Base-by-base conservation (phyloP, 2,888 invertebrate genomes). In the Neoitamus cyanurus region DNA sequence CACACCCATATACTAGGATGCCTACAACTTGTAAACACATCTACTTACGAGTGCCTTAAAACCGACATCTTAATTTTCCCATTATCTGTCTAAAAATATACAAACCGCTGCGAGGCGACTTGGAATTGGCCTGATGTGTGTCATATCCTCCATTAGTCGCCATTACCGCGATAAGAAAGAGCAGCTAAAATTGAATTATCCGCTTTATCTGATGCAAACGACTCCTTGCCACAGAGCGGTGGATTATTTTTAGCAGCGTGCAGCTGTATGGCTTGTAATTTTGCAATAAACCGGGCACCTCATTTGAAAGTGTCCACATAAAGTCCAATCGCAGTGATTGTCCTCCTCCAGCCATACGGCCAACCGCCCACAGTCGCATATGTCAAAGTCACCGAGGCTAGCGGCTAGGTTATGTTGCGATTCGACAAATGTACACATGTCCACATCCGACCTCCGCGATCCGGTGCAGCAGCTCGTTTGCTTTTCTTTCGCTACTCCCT, bases 111-210 rank as follows among this genome's bases (percentile, higher is more conserved):
- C 25, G 25, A 6, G 58, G 20, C 25, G 58, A 25, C 58, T 58
- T 58, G 9, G 20, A 58, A 58, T 58, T 58, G 58, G 6, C 11
- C 15, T 58, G 58, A 58, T 58, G 58, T 58, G 58, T 58, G 58
- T 58, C 58, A 58, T 58, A 58, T 58, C 58, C 58, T 58, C 58
- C 58, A 58, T 58, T 58, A 20, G 58, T 2, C 25, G 58, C 58
- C 58, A 58, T 58, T 58, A 9, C 58, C 5, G 58, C 20, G 25
- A 58, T 58, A 58, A 58, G 58, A 58, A 58, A 58, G 58, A 58
- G 58, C 58, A 58, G 20, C 58, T 58, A 58, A 58, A 58, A 58
- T 58, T 58, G 58, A 58, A 58, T 58, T 58, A 58, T 58, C 58
- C 58, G 20, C 58, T 58, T 58, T 20, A 58, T 58, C 58, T 20